These are phyloP conservation scores for Eciton burchellii DNA, from an alignment of 1,140 invertebrate species.

Conservation along the genomic window DNA sequence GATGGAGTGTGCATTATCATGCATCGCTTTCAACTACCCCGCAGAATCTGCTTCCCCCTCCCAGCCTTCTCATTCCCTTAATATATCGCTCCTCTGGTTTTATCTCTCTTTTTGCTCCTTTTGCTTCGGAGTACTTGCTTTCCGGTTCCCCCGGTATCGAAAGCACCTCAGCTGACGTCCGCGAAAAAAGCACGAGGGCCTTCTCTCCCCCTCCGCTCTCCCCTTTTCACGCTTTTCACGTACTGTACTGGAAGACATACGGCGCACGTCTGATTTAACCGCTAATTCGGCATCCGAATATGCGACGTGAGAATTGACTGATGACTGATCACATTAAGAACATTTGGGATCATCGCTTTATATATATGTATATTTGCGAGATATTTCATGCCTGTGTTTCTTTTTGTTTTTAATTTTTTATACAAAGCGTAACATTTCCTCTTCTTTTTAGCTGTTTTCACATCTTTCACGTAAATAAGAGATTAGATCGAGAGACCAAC, in stretches of 20 bases:
- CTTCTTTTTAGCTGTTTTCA: background rate
- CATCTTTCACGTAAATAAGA: background rate
- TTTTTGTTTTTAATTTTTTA: background rate
- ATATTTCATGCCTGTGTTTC: background rate
- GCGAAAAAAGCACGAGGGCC: constrained; percentile 78
- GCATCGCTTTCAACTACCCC: constrained; percentile 83
- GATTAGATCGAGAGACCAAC: background rate
- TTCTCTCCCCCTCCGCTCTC: constrained; percentile 40
- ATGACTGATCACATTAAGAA: too few relatives aligned
- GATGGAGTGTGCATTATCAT: constrained; percentile 85
- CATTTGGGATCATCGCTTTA: too few relatives aligned
- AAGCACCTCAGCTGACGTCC: constrained; percentile 76
- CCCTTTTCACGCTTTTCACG: too few relatives aligned
- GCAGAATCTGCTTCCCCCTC: constrained; percentile 59
- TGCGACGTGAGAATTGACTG: too few relatives aligned
- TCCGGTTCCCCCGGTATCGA: constrained; percentile 21
- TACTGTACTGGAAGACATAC: constrained; percentile 66
- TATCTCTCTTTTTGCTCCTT: background rate
- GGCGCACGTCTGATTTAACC: constrained; percentile 33
- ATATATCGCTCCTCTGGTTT: constrained; percentile 47
- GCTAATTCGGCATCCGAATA: constrained; percentile 19
- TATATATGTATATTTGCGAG: background rate
- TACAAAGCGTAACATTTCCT: background rate
- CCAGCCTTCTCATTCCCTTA: constrained; percentile 66
- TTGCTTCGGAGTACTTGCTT: constrained; percentile 50